Evolutionary conservation across 2,888 invertebrate species (phyloP).

Genomic region (Perithous albicinctus): DNA sequence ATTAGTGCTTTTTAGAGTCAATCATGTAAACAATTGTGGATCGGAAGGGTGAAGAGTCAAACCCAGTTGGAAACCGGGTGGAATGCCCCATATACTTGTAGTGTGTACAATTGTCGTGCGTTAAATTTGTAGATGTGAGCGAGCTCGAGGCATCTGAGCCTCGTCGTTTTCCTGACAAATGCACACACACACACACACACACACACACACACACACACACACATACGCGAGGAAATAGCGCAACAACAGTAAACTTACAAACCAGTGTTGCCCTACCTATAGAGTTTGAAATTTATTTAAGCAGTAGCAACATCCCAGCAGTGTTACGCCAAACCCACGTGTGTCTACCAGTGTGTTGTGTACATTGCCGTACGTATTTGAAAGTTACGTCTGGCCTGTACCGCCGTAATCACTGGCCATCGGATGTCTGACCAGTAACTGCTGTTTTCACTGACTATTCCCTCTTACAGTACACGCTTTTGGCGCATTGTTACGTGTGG

Average conservation of each 20-base stretch:
- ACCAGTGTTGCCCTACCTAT: slow-evolving; percentile 5
- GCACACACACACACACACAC: not conserved
- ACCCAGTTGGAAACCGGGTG: too few relatives aligned
- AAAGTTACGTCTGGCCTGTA: slow-evolving; percentile 47
- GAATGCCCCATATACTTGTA: too few relatives aligned
- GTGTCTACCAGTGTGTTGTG: not conserved
- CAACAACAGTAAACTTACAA: not conserved
- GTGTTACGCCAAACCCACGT: not conserved
- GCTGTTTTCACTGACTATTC: slow-evolving; percentile 48
- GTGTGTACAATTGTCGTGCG: not conserved
- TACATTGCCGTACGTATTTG: slow-evolving; percentile 9
- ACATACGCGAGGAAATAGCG: not conserved
- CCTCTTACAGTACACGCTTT: not conserved
- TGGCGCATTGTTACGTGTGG: not conserved
- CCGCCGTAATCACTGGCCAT: slow-evolving; percentile 52
- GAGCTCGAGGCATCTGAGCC: not conserved
- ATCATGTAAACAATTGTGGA: too few relatives aligned
- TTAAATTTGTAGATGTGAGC: slow-evolving; percentile 7
- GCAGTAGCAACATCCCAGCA: slow-evolving; percentile 7
- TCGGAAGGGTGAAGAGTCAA: too few relatives aligned
- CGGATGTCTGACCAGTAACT: slow-evolving; percentile 39
- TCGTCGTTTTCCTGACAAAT: slow-evolving; percentile 8
- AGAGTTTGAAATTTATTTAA: slow-evolving; percentile 52
- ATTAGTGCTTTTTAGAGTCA: too few relatives aligned
- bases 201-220: too few relatives aligned